Percentiles rank a stretch among this genome's conserved stretches.
phyloP scores from a whole-genome alignment of 64 coral and sea anemone genomes.

The Montipora foliosa region DNA sequence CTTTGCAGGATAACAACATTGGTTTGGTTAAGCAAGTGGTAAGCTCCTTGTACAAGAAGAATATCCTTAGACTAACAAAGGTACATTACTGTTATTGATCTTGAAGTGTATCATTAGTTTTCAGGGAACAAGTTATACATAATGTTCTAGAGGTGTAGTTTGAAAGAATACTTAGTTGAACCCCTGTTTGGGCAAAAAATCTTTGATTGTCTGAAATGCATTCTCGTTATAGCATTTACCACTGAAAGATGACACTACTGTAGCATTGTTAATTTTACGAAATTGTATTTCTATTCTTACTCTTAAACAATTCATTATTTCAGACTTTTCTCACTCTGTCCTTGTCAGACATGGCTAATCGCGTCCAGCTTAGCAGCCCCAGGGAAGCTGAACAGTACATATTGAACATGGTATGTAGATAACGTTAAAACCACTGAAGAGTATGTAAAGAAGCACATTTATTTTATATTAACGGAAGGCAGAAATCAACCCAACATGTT shows the following conservation, averaged over 20 bases:
- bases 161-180: too few species aligned
- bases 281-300: not conserved
- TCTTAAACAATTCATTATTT: not conserved
- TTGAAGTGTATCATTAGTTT: too few species aligned
- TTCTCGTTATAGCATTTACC: not conserved
- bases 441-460: too few species aligned
- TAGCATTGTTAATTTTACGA: not conserved
- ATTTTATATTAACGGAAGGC: too few species aligned
- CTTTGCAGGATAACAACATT: constrained; percentile 86
- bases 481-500: too few species aligned
- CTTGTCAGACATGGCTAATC: constrained; percentile 91
- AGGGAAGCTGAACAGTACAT: constrained; percentile 98
- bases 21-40: constrained; percentile 98
- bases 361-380: constrained; percentile 92
- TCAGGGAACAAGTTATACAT: too few species aligned
- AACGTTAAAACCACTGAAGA: too few species aligned
- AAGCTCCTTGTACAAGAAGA: constrained; percentile 96
- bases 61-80: constrained; percentile 94
- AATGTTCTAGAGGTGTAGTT: too few species aligned
- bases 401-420: constrained; percentile 84
- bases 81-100: constrained; percentile 20
- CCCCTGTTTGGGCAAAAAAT: not conserved
- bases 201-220: not conserved
- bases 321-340: constrained; percentile 98
- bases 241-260: too few species aligned